Evolutionary conservation across 2,888 invertebrate species (phyloP).

Genomic region (Athalia circularis): DNA sequence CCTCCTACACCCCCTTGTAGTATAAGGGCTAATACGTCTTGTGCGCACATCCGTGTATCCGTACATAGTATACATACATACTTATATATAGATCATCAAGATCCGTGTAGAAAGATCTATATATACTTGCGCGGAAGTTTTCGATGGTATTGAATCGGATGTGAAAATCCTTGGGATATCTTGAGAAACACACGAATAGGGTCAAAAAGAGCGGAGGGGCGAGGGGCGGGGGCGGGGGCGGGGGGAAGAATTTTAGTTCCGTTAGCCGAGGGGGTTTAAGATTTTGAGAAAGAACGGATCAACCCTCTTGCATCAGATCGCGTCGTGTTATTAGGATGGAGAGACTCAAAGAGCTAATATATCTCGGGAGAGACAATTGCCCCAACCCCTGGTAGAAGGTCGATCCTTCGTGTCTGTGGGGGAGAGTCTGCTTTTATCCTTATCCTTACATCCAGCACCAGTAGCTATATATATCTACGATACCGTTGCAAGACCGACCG

Average conservation of each 20-base stretch:
- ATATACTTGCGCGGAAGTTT: not conserved
- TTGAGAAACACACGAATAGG: conserved; percentile 18
- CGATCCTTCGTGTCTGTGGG: not conserved
- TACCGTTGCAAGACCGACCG: conserved; percentile 52
- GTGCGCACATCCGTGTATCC: not conserved
- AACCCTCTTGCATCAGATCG: conserved; percentile 34
- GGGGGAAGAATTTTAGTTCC: conserved; percentile 11
- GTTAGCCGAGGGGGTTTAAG: conserved; percentile 24
- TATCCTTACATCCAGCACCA: conserved; percentile 52
- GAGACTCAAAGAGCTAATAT: conserved; percentile 68
- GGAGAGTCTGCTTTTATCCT: conserved; percentile 43
- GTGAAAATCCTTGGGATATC: conserved; percentile 17
- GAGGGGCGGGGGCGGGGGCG: too few species aligned
- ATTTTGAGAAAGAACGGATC: conserved; percentile 39
- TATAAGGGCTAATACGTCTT: conserved; percentile 1
- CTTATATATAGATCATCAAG: conserved; percentile 18
- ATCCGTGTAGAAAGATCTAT: conserved; percentile 4
- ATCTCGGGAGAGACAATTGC: conserved; percentile 64
- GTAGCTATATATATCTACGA: not conserved
- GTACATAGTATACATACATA: not conserved
- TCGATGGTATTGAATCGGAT: not conserved
- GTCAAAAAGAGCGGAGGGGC: not conserved
- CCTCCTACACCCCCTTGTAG: too few species aligned
- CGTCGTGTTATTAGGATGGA: conserved; percentile 53
- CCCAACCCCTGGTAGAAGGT: conserved; percentile 45